These are phyloP conservation scores for Otolemur garnettii DNA, from an alignment of 2,113 vertebrate genomes.

Conservation along the genomic window DNA sequence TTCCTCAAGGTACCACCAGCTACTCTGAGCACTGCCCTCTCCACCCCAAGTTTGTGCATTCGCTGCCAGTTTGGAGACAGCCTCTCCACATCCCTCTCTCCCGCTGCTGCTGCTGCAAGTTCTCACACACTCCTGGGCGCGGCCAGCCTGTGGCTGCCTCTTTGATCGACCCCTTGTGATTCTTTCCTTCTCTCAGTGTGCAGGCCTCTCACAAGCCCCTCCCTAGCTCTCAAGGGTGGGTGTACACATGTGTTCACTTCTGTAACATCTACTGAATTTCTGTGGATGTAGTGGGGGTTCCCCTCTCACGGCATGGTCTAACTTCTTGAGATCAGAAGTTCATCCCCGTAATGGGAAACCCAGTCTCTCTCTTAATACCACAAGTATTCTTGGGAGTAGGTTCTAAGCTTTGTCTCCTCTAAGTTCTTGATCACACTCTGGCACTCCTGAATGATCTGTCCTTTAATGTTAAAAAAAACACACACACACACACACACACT, in stretches of 20 bases:
- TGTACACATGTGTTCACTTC: neutral
- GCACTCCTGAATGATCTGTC: neutral
- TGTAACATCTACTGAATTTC: neutral
- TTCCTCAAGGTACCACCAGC: neutral
- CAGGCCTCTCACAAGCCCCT: neutral
- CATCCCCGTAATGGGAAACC: neutral
- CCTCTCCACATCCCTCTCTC: accelerated
- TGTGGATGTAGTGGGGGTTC: neutral
- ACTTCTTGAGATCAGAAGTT: neutral
- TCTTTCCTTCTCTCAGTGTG: neutral
- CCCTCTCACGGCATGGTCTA: neutral
- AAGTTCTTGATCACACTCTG: neutral
- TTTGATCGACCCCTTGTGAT: neutral
- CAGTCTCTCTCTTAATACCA: neutral
- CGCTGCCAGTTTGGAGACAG: neutral
- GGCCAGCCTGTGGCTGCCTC: neutral
- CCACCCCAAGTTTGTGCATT: neutral
- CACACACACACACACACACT: no score
- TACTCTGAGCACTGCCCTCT: neutral
- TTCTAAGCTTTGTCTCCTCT: neutral
- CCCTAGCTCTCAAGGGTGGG: neutral
- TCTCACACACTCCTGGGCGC: neutral
- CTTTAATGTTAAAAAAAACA: neutral
- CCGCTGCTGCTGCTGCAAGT: accelerated
- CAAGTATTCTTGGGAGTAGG: neutral